Conservation (phyloP, 2,888 invertebrate species). For the Aporophyla lueneburgensis region DNA sequence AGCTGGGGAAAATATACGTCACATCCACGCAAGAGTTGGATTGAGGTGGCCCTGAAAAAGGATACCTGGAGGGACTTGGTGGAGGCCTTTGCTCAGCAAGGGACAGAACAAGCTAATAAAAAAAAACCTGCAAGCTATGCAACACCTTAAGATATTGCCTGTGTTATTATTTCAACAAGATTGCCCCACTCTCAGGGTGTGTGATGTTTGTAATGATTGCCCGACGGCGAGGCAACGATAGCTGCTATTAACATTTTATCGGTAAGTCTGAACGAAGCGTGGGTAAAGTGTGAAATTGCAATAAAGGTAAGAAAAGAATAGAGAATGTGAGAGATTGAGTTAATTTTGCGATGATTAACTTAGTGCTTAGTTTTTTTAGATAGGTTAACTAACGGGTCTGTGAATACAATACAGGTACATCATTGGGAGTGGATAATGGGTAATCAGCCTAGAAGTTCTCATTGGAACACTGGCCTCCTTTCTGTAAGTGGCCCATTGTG, state of each 20-base stretch:
- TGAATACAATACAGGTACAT: too few species aligned
- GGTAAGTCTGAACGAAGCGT: constrained; percentile 38
- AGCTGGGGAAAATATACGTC: too few species aligned
- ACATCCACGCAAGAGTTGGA: too few species aligned
- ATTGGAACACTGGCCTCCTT: too few species aligned
- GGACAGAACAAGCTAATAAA: too few species aligned
- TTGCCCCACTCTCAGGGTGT: constrained; percentile 43
- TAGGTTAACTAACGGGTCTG: neutral
- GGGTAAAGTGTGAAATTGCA: constrained; percentile 57
- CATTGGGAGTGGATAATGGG: neutral
- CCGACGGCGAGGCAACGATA: constrained; percentile 55
- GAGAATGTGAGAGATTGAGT: neutral
- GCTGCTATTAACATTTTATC: constrained; percentile 60
- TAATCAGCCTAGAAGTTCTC: too few species aligned
- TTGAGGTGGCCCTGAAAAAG: too few species aligned
- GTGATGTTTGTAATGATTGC: constrained; percentile 64
- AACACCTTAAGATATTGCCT: constrained; percentile 9
- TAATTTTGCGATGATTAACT: constrained; percentile 11
- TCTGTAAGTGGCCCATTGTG: too few species aligned
- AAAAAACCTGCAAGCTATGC: neutral
- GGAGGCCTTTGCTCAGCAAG: too few species aligned
- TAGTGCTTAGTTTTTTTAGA: neutral
- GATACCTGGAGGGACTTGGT: too few species aligned
- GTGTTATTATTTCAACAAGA: constrained; percentile 58
- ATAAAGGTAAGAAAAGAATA: constrained; percentile 16